Conservation (phyloP, 2,797 vertebrate genomes). For the Pipistrellus pipistrellus region DNA sequence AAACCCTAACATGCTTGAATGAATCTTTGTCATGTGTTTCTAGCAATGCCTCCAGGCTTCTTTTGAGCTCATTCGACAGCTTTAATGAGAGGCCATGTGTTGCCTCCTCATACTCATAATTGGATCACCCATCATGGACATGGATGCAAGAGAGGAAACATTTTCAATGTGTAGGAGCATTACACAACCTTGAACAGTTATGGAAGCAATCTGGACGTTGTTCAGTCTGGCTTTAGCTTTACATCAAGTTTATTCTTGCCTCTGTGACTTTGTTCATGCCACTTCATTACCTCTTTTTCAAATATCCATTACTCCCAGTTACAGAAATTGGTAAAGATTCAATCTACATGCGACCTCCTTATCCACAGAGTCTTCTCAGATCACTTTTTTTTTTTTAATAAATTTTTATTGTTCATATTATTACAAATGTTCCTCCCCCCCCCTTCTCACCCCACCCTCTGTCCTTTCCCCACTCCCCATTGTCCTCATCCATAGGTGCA, state of each 20-base stretch:
- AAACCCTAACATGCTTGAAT: not conserved
- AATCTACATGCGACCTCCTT: not conserved
- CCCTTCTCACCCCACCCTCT: too few relatives aligned
- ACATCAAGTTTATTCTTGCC: not conserved
- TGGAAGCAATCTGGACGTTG: not conserved
- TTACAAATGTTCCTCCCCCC: too few relatives aligned
- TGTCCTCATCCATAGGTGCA: too few relatives aligned
- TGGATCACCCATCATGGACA: not conserved
- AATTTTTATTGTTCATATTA: too few relatives aligned
- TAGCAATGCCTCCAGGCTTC: not conserved
- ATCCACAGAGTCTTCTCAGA: not conserved
- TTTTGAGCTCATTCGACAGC: not conserved
- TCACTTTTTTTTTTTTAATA: too few relatives aligned
- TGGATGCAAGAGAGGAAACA: not conserved
- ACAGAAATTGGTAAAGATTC: not conserved
- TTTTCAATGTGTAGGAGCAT: not conserved
- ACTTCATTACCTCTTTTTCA: not conserved
- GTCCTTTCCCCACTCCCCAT: too few relatives aligned
- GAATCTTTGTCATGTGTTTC: not conserved
- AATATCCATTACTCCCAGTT: not conserved
- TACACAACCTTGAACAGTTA: not conserved
- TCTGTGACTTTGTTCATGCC: not conserved
- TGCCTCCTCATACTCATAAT: not conserved
- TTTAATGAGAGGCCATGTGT: not conserved
- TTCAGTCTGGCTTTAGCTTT: not conserved